Percentiles rank a stretch among this genome's conserved stretches.
These are phyloP conservation scores for Emys orbicularis DNA, from an alignment of 2,797 vertebrate species.

Conservation along the genomic window DNA sequence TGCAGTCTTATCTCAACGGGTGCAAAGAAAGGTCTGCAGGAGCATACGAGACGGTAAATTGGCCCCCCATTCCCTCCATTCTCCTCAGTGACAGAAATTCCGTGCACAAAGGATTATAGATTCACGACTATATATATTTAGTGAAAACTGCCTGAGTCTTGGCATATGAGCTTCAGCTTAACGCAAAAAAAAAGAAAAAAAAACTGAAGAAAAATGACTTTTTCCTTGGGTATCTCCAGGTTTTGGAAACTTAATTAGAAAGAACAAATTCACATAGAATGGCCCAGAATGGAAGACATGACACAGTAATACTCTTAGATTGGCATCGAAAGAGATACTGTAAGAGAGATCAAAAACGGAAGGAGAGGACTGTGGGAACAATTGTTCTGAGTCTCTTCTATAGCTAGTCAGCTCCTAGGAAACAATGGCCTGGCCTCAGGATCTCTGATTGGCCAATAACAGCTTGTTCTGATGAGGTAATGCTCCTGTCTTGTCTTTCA, in stretches of 20 bases:
- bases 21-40: conserved; percentile 11
- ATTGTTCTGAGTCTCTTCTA: neutral
- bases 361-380: neutral
- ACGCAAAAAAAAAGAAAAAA: conserved; percentile 52
- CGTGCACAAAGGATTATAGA: neutral
- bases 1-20: neutral
- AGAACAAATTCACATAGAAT: neutral
- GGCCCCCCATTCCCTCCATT: conserved; percentile 12
- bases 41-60: neutral
- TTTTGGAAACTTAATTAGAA: conserved; percentile 55
- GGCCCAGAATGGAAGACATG: neutral
- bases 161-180: conserved; percentile 1
- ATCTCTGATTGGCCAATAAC: neutral
- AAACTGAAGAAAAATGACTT: neutral
- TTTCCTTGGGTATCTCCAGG: conserved; percentile 54
- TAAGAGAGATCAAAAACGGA: neutral
- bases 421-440: neutral
- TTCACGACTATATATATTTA: conserved; percentile 13
- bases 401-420: neutral
- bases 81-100: neutral
- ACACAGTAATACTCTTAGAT: neutral
- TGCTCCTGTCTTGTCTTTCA: neutral
- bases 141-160: conserved; percentile 11
- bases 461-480: accelerated
- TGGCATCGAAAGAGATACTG: neutral